Evolutionary conservation across 2,888 invertebrate species (phyloP), one percentile per base, ranked within the genome.

Genomic region (Coleophora flavipennella): DNA sequence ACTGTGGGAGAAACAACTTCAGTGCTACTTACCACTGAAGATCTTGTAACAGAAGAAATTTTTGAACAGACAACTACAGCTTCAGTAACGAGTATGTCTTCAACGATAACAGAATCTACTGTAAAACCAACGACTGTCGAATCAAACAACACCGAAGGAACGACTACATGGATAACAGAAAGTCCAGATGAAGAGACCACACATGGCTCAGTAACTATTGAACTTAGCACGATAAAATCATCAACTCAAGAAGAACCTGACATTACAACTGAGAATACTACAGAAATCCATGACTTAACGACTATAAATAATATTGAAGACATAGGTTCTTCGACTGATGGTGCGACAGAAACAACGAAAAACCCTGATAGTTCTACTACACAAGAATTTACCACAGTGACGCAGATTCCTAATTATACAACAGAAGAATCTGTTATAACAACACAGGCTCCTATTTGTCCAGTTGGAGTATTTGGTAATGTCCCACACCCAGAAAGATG

Each of bases 401-500:
- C 20, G 3, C 3, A 20, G 20, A 20, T 20, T 20, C 20, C 20
- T 20, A 20, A 20, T 20, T 20, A 12, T 28, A 36, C 38, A 8
- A 46, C 41, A 27, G 37, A 38, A 27, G 40, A 32, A 26, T 2
- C n/a, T 8, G 32, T 9, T 8, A 28, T 44, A 0, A 39, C 43
- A 2, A 31, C 36, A 13, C 27, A 20, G 6, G 20, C 20, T 20
- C 20, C 36, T 1, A 33, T 55, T 1, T 60, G 61, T 35, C 53
- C 55, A 0, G 44, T 52, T 3, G 59, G 50, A 1, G 35, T 43
- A 1, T 52, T 59, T 8, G 61, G 60, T 1, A 54, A 55, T 12
- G 34, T 64, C 0, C 48, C 62, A 0, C 53, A 65, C 37, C 62
- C 58, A 4, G 41, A 49, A 0, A 33, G 39, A 1, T 67, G 67